Evolutionary conservation across 2,113 vertebrate genomes (phyloP).

Genomic region (Podarcis cretensis): DNA sequence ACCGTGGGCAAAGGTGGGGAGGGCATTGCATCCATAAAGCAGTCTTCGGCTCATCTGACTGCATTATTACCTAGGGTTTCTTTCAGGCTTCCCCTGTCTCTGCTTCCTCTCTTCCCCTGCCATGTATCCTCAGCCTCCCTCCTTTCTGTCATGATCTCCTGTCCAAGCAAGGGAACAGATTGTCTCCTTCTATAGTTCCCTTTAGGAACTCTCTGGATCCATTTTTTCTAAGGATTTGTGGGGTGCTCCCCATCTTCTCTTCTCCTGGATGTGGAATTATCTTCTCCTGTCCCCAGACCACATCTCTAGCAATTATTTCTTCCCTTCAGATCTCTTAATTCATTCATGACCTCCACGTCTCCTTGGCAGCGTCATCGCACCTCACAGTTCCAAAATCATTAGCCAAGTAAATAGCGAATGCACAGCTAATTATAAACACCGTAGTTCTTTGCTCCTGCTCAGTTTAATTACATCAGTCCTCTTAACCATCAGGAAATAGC

Average conservation of each 20-base stretch:
- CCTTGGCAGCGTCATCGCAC: not conserved
- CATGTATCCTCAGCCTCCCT: too few relatives aligned
- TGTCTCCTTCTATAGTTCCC: not conserved
- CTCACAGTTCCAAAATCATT: not conserved
- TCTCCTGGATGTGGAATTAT: not conserved
- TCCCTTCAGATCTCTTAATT: not conserved
- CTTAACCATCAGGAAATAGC: not conserved
- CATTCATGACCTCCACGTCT: not conserved
- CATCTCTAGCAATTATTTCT: not conserved
- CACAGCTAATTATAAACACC: not conserved
- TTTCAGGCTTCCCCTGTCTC: too few relatives aligned
- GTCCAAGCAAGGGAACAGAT: not conserved
- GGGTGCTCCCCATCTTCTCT: not conserved
- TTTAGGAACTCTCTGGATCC: not conserved
- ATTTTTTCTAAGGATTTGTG: not conserved
- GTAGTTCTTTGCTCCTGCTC: not conserved
- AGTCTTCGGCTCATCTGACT: not conserved
- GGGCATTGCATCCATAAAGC: not conserved
- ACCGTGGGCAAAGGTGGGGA: not conserved
- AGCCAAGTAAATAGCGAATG: too few relatives aligned
- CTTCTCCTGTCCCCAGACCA: not conserved
- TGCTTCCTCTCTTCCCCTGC: not conserved
- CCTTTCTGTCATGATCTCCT: not conserved
- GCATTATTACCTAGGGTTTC: not conserved
- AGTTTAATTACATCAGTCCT: not conserved